Percentiles rank a stretch among this genome's conserved stretches.
phyloP scores from a whole-genome alignment of 30 jellyfish, hydroid and myxozoan genomes.

The Mastigias papua region DNA sequence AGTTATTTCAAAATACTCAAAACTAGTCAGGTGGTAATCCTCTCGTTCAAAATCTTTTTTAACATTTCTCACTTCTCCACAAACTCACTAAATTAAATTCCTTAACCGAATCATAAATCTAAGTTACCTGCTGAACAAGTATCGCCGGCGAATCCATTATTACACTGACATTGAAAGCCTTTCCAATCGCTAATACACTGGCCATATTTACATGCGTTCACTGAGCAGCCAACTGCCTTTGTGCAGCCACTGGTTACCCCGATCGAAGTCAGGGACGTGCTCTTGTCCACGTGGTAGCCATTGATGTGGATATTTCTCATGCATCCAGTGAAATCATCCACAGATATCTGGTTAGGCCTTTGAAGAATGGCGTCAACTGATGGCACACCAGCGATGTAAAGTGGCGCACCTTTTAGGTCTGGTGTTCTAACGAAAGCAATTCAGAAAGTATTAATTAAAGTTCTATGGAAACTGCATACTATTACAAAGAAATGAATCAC shows the following conservation, averaged over 20 bases:
- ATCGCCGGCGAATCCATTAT: conserved; percentile 74
- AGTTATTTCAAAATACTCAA: too few relatives aligned
- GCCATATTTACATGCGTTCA: conserved; percentile 70
- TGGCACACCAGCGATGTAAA: conserved; percentile 68
- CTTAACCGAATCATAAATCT: background rate
- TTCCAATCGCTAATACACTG: conserved; percentile 81
- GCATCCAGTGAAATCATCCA: conserved; percentile 77
- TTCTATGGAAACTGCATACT: too few relatives aligned
- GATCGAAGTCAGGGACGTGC: conserved; percentile 17
- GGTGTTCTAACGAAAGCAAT: conserved; percentile 42
- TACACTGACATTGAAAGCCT: conserved; percentile 75
- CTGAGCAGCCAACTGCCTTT: conserved; percentile 51
- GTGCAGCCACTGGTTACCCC: conserved; percentile 78
- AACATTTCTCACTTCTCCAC: too few relatives aligned
- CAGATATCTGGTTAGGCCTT: conserved; percentile 46
- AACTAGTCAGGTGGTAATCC: too few relatives aligned
- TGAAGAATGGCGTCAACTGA: conserved; percentile 29
- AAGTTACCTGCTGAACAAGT: conserved; percentile 79
- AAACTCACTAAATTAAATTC: too few relatives aligned
- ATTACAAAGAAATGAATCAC: too few relatives aligned
- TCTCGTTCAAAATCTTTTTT: too few relatives aligned
- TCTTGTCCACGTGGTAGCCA: conserved; percentile 34
- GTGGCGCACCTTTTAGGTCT: conserved; percentile 57
- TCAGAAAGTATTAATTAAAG: too few relatives aligned
- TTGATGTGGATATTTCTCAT: conserved; percentile 62